A percentile compares a stretch with the other conserved stretches of the same genome.
These are phyloP conservation scores for Ciconia maguari DNA, from an alignment of 2,113 vertebrate genomes.

Conservation along the genomic window DNA sequence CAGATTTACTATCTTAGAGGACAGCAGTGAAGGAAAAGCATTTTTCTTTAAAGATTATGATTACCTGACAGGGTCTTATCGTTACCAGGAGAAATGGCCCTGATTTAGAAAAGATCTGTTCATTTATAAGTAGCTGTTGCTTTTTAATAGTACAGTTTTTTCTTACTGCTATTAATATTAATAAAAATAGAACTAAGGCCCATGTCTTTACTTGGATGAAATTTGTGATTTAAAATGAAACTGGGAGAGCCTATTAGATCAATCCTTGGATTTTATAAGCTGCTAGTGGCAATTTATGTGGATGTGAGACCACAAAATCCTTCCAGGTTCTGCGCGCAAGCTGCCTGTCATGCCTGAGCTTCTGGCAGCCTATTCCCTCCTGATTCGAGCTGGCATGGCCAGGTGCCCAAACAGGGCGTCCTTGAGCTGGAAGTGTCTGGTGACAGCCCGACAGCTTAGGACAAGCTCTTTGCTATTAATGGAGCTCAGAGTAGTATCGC, in stretches of 20 bases:
- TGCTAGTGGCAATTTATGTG: neutral
- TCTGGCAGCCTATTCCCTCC: neutral
- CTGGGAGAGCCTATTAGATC: neutral
- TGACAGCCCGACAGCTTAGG: neutral
- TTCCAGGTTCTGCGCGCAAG: neutral
- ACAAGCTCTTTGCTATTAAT: fast-evolving
- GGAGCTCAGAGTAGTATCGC: neutral
- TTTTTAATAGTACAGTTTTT: neutral
- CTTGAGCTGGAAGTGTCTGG: neutral
- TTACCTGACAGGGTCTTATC: neutral
- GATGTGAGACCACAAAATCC: neutral
- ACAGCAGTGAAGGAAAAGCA: neutral
- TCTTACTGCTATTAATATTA: neutral
- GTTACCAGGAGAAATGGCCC: neutral
- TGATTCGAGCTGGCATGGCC: fast-evolving
- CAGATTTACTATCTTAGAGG: constrained; percentile 34
- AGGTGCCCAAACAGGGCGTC: neutral
- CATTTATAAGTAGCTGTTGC: constrained; percentile 18
- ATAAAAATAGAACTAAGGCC: neutral
- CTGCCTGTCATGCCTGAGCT: neutral
- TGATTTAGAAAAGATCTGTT: neutral
- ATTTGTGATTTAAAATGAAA: neutral
- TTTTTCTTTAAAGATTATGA: constrained; percentile 44
- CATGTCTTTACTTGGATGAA: neutral
- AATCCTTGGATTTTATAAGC: neutral